phyloP scores from a whole-genome alignment of 64 coral and sea anemone genomes.

The Actinia tenebrosa region DNA sequence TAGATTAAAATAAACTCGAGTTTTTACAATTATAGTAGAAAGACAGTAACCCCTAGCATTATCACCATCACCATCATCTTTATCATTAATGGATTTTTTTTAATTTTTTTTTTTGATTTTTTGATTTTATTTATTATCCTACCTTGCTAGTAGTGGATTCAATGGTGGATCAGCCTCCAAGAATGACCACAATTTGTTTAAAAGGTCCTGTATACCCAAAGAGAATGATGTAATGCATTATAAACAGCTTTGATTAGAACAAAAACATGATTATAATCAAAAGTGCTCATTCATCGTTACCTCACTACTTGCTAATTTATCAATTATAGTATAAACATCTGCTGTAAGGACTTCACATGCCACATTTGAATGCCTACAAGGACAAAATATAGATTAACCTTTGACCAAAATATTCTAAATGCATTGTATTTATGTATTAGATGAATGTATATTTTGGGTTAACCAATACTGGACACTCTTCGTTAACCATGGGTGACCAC shows the following conservation, averaged over 20 bases:
- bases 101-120: too few species aligned
- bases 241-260: too few species aligned
- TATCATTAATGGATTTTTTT: not conserved
- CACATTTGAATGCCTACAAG: constrained; percentile 74
- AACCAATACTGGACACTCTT: too few species aligned
- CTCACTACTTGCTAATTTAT: constrained; percentile 87
- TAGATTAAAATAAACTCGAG: too few species aligned
- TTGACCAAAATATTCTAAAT: not conserved
- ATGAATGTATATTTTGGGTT: too few species aligned
- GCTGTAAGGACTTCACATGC: constrained; percentile 94
- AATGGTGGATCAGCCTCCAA: constrained; percentile 76
- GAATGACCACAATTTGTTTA: constrained; percentile 98
- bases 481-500: too few species aligned
- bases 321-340: constrained; percentile 95
- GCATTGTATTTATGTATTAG: not conserved
- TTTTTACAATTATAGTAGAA: too few species aligned
- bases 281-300: constrained; percentile 13
- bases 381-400: not conserved
- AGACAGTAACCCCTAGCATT: too few species aligned
- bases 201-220: constrained; percentile 57
- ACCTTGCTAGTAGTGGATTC: constrained; percentile 98
- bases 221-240: not conserved
- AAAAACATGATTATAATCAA: not conserved
- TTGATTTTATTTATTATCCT: not conserved
- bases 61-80: too few species aligned